These are phyloP conservation scores for Mesoclemmys tuberculata DNA, from an alignment of 2,113 vertebrate genomes.

Conservation along the genomic window DNA sequence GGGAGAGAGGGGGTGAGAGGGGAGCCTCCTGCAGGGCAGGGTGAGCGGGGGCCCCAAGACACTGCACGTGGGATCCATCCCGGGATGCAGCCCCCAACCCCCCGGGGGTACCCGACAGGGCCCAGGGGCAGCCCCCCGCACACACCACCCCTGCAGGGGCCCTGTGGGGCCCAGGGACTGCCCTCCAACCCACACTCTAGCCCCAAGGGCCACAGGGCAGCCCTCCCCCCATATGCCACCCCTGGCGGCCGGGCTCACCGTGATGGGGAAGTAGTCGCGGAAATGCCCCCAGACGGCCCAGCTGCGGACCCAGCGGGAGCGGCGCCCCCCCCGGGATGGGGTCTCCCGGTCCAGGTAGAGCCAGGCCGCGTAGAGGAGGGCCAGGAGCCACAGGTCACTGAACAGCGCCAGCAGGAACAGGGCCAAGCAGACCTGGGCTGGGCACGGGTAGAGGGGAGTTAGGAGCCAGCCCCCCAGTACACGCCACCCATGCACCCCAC, in stretches of 20 bases:
- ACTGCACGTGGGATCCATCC: too few species aligned
- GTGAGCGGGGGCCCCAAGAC: too few species aligned
- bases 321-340: slow-evolving; percentile 73
- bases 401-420: slow-evolving; percentile 66
- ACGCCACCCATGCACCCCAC: not conserved
- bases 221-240: too few species aligned
- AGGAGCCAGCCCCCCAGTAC: not conserved
- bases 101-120: too few species aligned
- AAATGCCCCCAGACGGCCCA: slow-evolving; percentile 81
- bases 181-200: too few species aligned
- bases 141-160: too few species aligned
- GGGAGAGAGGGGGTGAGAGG: not conserved
- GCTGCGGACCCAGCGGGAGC: slow-evolving; percentile 67
- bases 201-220: too few species aligned
- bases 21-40: rapidly evolving
- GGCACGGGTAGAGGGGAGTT: not conserved
- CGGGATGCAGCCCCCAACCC: not conserved
- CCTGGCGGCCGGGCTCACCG: slow-evolving; percentile 69
- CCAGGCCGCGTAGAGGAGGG: slow-evolving; percentile 79
- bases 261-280: slow-evolving; percentile 82
- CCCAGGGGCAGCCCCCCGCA: too few species aligned
- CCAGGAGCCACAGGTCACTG: slow-evolving; percentile 79
- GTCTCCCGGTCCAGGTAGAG: slow-evolving; percentile 83
- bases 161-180: too few species aligned
- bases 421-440: not conserved